phyloP scores from a whole-genome alignment of 2,888 invertebrate species.

The Gymnoscelis rufifasciata region DNA sequence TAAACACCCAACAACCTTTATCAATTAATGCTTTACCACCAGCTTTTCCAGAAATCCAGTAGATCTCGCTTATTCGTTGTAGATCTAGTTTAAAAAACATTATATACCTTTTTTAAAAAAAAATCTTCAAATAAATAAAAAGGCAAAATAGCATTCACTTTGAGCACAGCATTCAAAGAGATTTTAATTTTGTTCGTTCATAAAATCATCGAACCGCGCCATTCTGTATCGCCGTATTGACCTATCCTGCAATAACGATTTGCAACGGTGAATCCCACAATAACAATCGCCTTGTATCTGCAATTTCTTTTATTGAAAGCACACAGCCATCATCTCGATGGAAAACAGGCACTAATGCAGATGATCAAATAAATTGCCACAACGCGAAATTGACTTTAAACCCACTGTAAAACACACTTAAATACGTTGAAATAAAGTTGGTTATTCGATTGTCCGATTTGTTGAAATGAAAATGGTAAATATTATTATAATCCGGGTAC shows the following conservation, averaged over 20 bases:
- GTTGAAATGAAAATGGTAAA: slow-evolving; percentile 47
- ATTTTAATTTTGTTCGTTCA: no score
- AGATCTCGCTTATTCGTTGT: no score
- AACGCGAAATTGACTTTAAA: slow-evolving; percentile 16
- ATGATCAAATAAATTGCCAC: slow-evolving; percentile 30
- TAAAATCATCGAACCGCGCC: no score
- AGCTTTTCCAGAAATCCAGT: no score
- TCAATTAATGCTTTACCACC: no score
- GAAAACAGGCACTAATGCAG: slow-evolving; percentile 14
- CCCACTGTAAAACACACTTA: slow-evolving; percentile 1
- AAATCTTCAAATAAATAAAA: no score
- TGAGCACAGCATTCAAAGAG: no score
- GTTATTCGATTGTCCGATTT: slow-evolving; percentile 2
- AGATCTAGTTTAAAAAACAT: no score
- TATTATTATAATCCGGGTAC: slow-evolving; percentile 45
- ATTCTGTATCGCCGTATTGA: not conserved
- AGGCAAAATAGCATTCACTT: no score
- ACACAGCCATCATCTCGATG: slow-evolving; percentile 12
- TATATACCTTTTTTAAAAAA: no score
- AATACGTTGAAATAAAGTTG: not conserved
- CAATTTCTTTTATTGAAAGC: slow-evolving; percentile 6
- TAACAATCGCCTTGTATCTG: not conserved
- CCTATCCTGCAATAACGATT: not conserved
- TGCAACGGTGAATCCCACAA: not conserved
- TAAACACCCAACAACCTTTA: no score